Evolutionary conservation across 2,888 invertebrate genomes (phyloP), one percentile per base, ranked within the genome.

Genomic region (Agonum fuliginosum): DNA sequence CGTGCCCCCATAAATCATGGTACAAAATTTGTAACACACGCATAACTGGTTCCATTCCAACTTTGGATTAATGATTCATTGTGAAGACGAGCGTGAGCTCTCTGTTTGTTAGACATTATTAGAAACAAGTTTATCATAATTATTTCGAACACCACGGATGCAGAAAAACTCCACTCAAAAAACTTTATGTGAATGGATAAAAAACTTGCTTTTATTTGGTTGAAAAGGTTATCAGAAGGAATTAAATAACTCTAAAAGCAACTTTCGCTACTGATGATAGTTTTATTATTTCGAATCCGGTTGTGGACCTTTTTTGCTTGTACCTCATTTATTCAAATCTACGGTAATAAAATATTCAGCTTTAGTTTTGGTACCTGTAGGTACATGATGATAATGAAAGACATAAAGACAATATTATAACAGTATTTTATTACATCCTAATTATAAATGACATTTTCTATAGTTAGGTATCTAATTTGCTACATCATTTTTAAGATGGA

Each of bases 61-160:
- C 30, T 48, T 20, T 5, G 17, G 12, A 22, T 14, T 69, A 43
- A 72, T 72, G 72, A 72, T 22, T 22, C 22, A 72, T 51, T 20
- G 41, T 24, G 6, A 41, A n/a, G n/a, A 46, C 24, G 69, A 41
- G 2, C 19, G 24, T 34, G 20, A 41, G 46, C 34, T 12, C 65
- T 10, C n/a, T 37, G 67, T 67, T 20, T 48, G 72, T 54, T 72
- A 54, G 54, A 72, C 72, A 54, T 72, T 46, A 72, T 72, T 72
- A 72, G 72, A 72, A 20, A 72, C 72, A 72, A 54, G 72, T 72
- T 72, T 72, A 72, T 72, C 72, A 72, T 72, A 54, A 72, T 72
- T 72, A 72, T 30, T 20, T 20, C 54, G 8, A 37, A 58, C 54
- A 58, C 54, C n/a, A 71, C 2, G 37, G 8, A 1, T 37, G 37